Base-by-base conservation (phyloP, 2,113 vertebrate genomes). In the Zootoca vivipara region DNA sequence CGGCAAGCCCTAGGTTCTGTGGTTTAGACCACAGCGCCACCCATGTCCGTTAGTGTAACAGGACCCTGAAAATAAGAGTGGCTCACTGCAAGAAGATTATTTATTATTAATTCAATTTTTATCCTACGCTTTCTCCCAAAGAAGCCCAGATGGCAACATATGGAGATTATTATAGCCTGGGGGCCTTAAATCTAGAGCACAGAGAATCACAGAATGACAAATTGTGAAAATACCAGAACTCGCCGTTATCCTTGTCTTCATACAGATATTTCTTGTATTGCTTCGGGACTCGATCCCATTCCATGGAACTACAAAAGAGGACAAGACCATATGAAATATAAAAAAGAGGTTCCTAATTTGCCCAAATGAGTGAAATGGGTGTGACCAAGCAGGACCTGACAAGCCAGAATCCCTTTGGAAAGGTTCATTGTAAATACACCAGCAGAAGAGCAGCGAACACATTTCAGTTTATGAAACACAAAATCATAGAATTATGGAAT, bases 181-280 rank as follows among this genome's bases (percentile, higher is more conserved):
- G 22, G 62, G 12, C 87, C 90, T 62, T 16, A 16, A 87, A 87
- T 83, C 16, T 2, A 87, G 79, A 0, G 1, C 0, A 0, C 84
- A 80, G 0, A 83, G 5, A 87, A 92, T 95, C 70, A 9, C 1
- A 3, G 7, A 20, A 65, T 85, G 46, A 26, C 13, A 74, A 22
- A 83, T 78, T 33, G 81, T 20, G 1, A 28, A 93, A 89, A 91
- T 97, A 97, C 97, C 97, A 97, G 91, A 97, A 97, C 89, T 97
- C 97, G 56, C 97, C 97, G 85, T 97, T 94, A 1, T 96, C 85
- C 70, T 95, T 97, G 0, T 96, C 82, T 69, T 93, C 85, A 89
- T 93, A 90, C 9, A 97, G 79, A 1, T 35, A 24, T 86, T 64
- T 92, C 86, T 92, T 96, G 46, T 20, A 7, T 1, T 82, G 15